These are phyloP conservation scores for Asobara japonica DNA, from an alignment of 1,140 invertebrate species.

Conservation along the genomic window DNA sequence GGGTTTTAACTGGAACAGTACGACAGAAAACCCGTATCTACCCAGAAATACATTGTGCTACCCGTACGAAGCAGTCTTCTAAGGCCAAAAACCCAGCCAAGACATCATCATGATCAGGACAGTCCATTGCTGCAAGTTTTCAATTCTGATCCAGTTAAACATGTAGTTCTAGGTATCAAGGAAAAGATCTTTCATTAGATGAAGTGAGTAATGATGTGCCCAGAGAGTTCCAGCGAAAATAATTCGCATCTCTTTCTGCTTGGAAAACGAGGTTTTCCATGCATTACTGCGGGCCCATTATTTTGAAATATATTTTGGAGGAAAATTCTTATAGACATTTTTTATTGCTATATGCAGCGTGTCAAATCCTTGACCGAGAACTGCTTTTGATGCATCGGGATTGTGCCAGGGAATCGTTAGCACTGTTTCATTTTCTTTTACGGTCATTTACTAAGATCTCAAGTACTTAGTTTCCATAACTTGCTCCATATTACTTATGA, in stretches of 20 bases:
- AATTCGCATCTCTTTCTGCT: slow-evolving; percentile 32
- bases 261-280: slow-evolving; percentile 44
- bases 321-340: neutral
- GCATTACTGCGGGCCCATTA: no score
- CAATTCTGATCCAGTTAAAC: slow-evolving; percentile 32
- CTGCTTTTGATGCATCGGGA: no score
- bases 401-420: no score
- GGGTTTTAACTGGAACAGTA: slow-evolving; percentile 24
- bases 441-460: no score
- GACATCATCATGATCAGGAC: slow-evolving; percentile 29
- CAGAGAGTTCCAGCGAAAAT: slow-evolving; percentile 35
- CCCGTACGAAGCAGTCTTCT: slow-evolving; percentile 37
- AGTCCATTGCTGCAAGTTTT: slow-evolving; percentile 26
- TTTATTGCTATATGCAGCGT: no score
- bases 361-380: no score
- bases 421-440: no score
- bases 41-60: slow-evolving; percentile 28
- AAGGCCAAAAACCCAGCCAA: slow-evolving; percentile 18
- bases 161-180: slow-evolving; percentile 26
- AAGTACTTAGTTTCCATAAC: no score
- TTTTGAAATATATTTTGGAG: slow-evolving; percentile 29
- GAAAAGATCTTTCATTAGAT: slow-evolving; percentile 1
- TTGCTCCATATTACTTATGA: no score
- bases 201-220: slow-evolving; percentile 26
- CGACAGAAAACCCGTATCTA: slow-evolving; percentile 29